Conservation (phyloP, 2,888 invertebrate species). For the Drosophila kanekoi region DNA sequence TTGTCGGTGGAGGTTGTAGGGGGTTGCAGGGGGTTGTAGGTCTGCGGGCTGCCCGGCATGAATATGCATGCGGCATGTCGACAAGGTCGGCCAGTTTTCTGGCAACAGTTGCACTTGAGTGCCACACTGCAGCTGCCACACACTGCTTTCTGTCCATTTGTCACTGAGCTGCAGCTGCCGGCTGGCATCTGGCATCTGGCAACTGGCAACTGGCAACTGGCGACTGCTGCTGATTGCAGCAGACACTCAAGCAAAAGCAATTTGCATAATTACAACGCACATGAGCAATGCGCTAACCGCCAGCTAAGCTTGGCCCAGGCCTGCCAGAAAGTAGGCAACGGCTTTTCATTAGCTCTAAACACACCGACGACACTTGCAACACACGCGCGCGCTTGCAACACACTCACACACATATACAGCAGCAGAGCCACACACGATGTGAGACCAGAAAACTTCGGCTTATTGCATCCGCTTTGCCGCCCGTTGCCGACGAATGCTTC, state of each 20-base stretch:
- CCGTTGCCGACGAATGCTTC: slow-evolving; percentile 81
- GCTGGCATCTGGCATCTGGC: neutral
- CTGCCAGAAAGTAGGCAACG: slow-evolving; percentile 42
- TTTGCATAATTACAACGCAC: slow-evolving; percentile 79
- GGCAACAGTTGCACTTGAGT: slow-evolving; percentile 78
- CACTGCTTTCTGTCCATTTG: slow-evolving; percentile 40
- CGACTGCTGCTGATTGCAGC: slow-evolving; percentile 20
- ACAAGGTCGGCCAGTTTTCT: slow-evolving; percentile 53
- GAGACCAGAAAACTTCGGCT: slow-evolving; percentile 21
- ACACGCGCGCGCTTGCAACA: slow-evolving; percentile 20
- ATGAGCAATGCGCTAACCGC: slow-evolving; percentile 47
- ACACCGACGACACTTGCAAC: slow-evolving; percentile 34
- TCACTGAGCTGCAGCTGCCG: slow-evolving; percentile 24
- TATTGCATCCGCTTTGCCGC: slow-evolving; percentile 61
- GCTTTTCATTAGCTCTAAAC: slow-evolving; percentile 52
- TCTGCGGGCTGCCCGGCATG: slow-evolving; percentile 57
- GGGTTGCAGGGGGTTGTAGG: neutral
- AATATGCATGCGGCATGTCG: slow-evolving; percentile 76
- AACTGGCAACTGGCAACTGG: neutral
- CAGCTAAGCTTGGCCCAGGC: neutral
- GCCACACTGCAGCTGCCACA: slow-evolving; percentile 33
- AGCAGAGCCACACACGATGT: slow-evolving; percentile 5
- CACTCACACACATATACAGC: neutral
- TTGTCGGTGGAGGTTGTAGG: neutral
- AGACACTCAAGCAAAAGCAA: slow-evolving; percentile 46